Evolutionary conservation across 2,113 vertebrate species (phyloP), one percentile per base, ranked within the genome.

Genomic region (Abramis brama): DNA sequence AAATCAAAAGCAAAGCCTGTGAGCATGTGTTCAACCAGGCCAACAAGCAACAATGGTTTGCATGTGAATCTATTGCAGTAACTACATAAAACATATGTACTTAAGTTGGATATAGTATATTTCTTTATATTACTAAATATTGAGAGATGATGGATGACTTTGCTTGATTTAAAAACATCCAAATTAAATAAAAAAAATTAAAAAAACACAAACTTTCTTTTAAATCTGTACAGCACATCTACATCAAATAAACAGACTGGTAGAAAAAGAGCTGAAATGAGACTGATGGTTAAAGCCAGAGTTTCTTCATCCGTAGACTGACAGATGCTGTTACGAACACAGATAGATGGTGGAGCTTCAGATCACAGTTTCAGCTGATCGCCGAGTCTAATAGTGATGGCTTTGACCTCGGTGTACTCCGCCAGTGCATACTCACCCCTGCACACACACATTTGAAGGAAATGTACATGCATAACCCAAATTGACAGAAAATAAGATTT

Each of bases 371-470:
- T 87, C 45, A 92, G 92, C 88, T 95, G 96, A 93, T 96, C 94
- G 2, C 93, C 94, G 21, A 99, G 94, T 93, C 98, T 98, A 90
- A 99, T 97, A 86, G 97, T 99, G 91, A 99, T 95, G 0, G 97
- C 96, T 93, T 99, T 97, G 89, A 98, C 97, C 90, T 99, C 98
- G 0, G 96, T 96, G 89, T 99, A 99, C 89, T 99, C 98, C 0
- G 95, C 93, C 87, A 98, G 90, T 3, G 97, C 97, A 1, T 99
- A 98, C 91, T 99, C 96, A 45, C 98, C 98, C 0, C 98, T 99
- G 94, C 88, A 91, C 21, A 81, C 84, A 84, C 62, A 79, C 3
- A 47, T 23, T 30, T 19, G 10, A 70, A 71, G 33, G 17, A 55
- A 1, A 71, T 50, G 21, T 82, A 23, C 19, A 2, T 79, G 55